Percentiles rank a stretch among this genome's conserved stretches.
Conservation (phyloP, 1,140 invertebrate genomes). For the Chrysomallon squamiferum region DNA sequence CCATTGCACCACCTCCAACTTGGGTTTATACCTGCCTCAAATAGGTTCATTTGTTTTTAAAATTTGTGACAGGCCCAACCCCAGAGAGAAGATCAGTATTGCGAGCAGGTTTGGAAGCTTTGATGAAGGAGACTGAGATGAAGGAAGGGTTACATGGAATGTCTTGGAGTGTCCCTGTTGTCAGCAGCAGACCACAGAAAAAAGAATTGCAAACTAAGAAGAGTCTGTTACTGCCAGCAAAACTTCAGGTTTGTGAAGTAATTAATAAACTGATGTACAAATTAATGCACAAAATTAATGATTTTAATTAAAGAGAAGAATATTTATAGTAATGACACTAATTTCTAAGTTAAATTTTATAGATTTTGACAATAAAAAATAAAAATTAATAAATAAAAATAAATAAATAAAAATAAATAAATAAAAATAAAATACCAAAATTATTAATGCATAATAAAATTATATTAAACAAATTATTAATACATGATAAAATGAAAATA, state of each 20-base stretch:
- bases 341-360: background rate
- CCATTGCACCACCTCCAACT: background rate
- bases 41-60: background rate
- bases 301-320: background rate
- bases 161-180: too few species aligned
- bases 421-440: background rate
- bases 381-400: background rate
- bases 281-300: background rate
- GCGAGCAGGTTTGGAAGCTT: background rate
- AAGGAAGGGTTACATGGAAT: background rate
- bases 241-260: background rate
- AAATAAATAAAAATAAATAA: background rate
- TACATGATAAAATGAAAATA: too few species aligned
- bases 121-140: background rate
- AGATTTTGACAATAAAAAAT: background rate
- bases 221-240: background rate
- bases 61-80: background rate
- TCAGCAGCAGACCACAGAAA: too few species aligned
- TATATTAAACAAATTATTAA: too few species aligned
- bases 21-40: background rate
- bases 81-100: background rate
- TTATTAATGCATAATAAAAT: too few species aligned
- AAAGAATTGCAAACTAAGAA: background rate
- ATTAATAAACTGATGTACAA: background rate
- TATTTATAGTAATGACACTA: background rate